These are phyloP conservation scores for Octodonta nipae DNA, from an alignment of 2,888 invertebrate species.

Conservation along the genomic window DNA sequence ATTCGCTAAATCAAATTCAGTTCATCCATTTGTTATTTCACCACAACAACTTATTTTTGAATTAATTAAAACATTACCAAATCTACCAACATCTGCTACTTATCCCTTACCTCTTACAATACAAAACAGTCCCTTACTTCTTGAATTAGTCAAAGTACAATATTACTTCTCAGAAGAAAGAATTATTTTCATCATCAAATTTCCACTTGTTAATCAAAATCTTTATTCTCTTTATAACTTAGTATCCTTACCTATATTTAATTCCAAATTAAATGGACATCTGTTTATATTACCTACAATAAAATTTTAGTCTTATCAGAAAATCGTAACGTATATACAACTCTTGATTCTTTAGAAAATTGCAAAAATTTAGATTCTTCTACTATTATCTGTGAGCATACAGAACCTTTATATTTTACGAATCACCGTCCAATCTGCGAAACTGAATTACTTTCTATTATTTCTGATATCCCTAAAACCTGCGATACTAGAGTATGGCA, in stretches of 20 bases:
- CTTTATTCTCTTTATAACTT: constrained; percentile 7
- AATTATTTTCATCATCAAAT: constrained; percentile 8
- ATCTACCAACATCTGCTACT: constrained; percentile 7
- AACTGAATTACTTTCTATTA: too few species aligned
- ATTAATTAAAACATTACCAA: constrained; percentile 9
- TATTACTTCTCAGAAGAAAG: constrained; percentile 8
- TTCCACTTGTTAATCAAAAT: constrained; percentile 8
- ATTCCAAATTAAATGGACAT: constrained; percentile 2
- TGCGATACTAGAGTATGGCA: too few species aligned
- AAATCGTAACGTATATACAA: constrained; percentile 4
- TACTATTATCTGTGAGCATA: constrained; percentile 4
- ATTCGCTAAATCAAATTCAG: constrained; percentile 10
- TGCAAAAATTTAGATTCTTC: constrained; percentile 3
- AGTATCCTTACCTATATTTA: constrained; percentile 7
- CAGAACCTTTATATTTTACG: constrained; percentile 6
- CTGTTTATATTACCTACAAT: constrained; percentile 7
- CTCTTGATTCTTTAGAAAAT: constrained; percentile 3
- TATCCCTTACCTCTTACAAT: constrained; percentile 8
- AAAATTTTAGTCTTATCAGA: constrained; percentile 8
- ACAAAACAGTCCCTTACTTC: constrained; percentile 6
- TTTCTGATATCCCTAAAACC: too few species aligned
- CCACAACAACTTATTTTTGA: constrained; percentile 10
- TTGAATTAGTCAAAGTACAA: constrained; percentile 6
- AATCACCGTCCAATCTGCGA: too few species aligned
- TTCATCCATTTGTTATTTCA: constrained; percentile 12